Evolutionary conservation across 2,888 invertebrate species (phyloP).

Genomic region (Holacanthella duospinosa): DNA sequence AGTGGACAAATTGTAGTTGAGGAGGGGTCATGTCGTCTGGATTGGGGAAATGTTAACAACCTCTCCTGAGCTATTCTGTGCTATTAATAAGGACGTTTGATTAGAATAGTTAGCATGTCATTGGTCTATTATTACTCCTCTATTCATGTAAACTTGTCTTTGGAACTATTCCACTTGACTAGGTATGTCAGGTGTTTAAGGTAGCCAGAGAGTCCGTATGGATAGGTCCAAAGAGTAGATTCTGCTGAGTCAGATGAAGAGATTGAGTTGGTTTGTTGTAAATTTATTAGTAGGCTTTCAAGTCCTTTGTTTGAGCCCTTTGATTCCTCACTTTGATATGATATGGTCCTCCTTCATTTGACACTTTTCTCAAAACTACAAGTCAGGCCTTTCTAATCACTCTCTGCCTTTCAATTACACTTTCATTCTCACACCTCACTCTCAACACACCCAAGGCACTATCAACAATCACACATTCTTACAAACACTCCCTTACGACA

Average conservation of each 20-base stretch:
- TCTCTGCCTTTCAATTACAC: not conserved
- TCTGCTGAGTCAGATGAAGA: not conserved
- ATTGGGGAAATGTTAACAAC: too few species aligned
- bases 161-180: not conserved
- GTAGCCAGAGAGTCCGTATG: too few species aligned
- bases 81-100: not conserved
- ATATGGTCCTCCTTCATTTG: constrained; percentile 1
- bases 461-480: too few species aligned
- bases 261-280: not conserved
- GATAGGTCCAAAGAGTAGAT: too few species aligned
- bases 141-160: not conserved
- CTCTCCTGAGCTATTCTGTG: too few species aligned
- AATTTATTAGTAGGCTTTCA: constrained; percentile 4
- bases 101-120: not conserved
- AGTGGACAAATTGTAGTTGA: constrained; percentile 37
- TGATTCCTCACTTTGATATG: not conserved
- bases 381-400: not conserved
- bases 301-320: not conserved
- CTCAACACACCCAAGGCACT: too few species aligned
- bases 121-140: too few species aligned
- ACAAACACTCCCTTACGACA: too few species aligned
- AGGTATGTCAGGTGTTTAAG: not conserved
- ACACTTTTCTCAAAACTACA: not conserved
- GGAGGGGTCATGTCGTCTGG: constrained; percentile 24
- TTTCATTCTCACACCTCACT: not conserved